Base-by-base conservation (phyloP, 2,888 invertebrate species). In the Pyrochroa serraticornis region DNA sequence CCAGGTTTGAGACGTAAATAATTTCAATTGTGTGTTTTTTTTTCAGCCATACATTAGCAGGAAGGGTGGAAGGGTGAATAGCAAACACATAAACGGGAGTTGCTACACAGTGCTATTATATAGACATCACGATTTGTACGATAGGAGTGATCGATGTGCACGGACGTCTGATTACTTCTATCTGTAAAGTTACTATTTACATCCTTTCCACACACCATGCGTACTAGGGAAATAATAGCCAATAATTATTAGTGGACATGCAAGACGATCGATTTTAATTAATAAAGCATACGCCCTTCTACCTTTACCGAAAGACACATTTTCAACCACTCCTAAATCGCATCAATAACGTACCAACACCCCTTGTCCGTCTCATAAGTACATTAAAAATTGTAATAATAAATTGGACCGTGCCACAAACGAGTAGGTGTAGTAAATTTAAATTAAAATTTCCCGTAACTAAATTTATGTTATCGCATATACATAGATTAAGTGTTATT, bases 71-170 rank as follows among this genome's bases (percentile, higher is more conserved):
- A 55, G 44, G 54, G 46, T 53, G 52, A 49, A 36, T 41, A 47
- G 39, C 32, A 46, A 36, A 39, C 48, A 48, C 41, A 49, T 54
- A 58, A 54, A 55, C 58, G 55, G 50, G 50, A 55, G 44, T 49
- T 51, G 61, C 55, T 64, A 55, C 60, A 62, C 59, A 38, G 53
- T 61, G 64, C 66, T 63, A 67, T 67, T 69, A 69, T 67, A 63
- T 57, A 68, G 67, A 66, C 63, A 67, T 67, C 68, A 62, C 62
- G 65, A 68, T 68, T 63, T 54, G 55, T 51, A 43, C 61, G 68
- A 68, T 68, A 69, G 66, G 64, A 30, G 60, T 69, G 68, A 69
- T 69, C 66, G 65, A 68, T 69, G 67, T 48, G 51, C 56, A 56
- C 56, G 60, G 57, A 46, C 61, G 52, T 48, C 62, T 60, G 65